Percentiles rank a stretch among this genome's conserved stretches.
Conservation (phyloP, 2,797 vertebrate species). For the Mareca strepera region DNA sequence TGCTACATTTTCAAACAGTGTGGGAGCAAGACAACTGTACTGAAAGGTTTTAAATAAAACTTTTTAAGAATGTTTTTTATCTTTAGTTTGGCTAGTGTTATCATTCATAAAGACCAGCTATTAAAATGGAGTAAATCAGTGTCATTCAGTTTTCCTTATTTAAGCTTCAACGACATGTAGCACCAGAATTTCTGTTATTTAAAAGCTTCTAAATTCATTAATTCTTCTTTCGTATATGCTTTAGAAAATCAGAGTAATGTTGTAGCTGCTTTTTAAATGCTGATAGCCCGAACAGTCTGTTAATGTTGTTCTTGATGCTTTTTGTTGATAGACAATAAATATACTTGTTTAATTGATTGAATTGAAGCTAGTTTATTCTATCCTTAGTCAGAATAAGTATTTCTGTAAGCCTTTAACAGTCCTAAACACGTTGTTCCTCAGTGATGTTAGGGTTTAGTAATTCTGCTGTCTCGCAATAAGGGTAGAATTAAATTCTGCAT, state of each 20-base stretch:
- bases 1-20: neutral
- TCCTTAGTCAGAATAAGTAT: neutral
- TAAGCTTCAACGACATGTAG: neutral
- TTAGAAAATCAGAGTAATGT: neutral
- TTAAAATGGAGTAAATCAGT: neutral
- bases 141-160: neutral
- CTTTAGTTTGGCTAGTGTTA: constrained; percentile 30
- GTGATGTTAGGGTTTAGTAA: neutral
- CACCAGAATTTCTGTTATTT: neutral
- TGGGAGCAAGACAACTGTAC: neutral
- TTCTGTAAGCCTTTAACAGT: neutral
- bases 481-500: neutral
- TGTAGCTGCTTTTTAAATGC: neutral
- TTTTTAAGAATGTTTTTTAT: neutral
- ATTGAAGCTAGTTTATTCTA: neutral
- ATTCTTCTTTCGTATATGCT: neutral
- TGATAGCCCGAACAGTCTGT: neutral
- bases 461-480: neutral
- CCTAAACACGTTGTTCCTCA: neutral
- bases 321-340: neutral
- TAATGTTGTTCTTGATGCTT: neutral
- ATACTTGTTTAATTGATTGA: neutral
- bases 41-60: neutral
- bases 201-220: neutral
- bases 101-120: neutral